These are phyloP conservation scores for Apolygus lucorum DNA, from an alignment of 1,140 invertebrate species.

Conservation along the genomic window DNA sequence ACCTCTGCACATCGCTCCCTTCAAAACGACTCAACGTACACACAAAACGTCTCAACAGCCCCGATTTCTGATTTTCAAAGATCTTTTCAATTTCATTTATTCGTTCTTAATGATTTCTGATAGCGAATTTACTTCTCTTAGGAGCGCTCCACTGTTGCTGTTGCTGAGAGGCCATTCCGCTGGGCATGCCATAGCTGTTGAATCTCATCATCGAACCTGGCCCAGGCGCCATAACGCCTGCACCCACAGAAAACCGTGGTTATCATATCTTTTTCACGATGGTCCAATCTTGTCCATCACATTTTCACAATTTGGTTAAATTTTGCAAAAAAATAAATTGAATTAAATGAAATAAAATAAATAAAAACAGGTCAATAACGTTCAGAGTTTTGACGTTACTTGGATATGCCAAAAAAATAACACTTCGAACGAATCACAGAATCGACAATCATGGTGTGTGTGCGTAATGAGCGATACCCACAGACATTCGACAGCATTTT, in stretches of 20 bases:
- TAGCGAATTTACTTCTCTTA: constrained; percentile 44
- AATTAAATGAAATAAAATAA: neutral
- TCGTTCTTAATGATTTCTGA: neutral
- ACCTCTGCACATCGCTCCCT: too few relatives aligned
- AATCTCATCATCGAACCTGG: constrained; percentile 45
- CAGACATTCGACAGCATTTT: too few relatives aligned
- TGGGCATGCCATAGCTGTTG: constrained; percentile 48
- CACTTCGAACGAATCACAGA: too few relatives aligned
- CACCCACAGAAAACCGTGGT: constrained; percentile 31
- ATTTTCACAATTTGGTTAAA: neutral
- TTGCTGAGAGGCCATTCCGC: constrained; percentile 47
- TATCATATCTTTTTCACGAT: constrained; percentile 24
- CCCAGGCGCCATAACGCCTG: constrained; percentile 45
- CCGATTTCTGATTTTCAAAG: too few relatives aligned
- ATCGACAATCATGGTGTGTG: too few relatives aligned
- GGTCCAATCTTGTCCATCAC: too few relatives aligned
- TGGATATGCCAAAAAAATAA: too few relatives aligned
- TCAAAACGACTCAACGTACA: too few relatives aligned
- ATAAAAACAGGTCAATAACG: neutral
- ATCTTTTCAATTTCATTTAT: too few relatives aligned
- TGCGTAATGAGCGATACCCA: too few relatives aligned
- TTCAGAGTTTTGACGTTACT: too few relatives aligned
- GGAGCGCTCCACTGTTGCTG: constrained; percentile 51
- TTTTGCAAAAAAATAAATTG: neutral
- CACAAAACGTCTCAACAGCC: too few relatives aligned